phyloP scores from a whole-genome alignment of 2,888 invertebrate species.

The Argyra leucocephala region DNA sequence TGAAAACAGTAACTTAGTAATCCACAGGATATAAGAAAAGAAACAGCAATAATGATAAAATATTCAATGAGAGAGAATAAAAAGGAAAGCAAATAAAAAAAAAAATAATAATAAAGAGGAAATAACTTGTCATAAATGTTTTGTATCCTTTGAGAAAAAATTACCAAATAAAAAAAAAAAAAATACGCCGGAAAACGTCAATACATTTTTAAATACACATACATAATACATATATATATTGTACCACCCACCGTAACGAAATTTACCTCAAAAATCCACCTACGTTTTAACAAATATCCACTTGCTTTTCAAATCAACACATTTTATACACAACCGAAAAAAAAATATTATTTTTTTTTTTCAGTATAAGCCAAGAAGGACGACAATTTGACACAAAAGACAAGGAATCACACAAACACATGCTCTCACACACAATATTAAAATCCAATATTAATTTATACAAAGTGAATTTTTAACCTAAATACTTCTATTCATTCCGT shows the following conservation, averaged over 20 bases:
- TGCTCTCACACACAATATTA: not conserved
- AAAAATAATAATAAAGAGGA: not conserved
- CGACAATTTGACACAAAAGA: not conserved
- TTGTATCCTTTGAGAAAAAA: not conserved
- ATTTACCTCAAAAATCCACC: not conserved
- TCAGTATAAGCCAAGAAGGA: too few relatives aligned
- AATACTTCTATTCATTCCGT: not conserved
- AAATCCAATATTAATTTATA: not conserved
- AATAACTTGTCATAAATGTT: slow-evolving; percentile 6
- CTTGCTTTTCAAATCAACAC: slow-evolving; percentile 1
- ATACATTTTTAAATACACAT: not conserved
- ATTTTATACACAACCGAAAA: not conserved
- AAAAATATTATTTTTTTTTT: too few relatives aligned
- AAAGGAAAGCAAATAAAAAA: not conserved
- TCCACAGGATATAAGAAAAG: not conserved
- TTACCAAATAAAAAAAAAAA: too few relatives aligned
- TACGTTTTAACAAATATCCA: too few relatives aligned
- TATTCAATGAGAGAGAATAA: not conserved
- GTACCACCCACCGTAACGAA: not conserved
- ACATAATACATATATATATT: not conserved
- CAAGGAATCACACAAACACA: not conserved
- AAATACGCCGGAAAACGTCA: too few relatives aligned
- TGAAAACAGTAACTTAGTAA: not conserved
- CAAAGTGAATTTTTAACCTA: not conserved
- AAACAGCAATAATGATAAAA: not conserved